phyloP scores from a whole-genome alignment of 2,113 vertebrate species.

The Gadus macrocephalus region DNA sequence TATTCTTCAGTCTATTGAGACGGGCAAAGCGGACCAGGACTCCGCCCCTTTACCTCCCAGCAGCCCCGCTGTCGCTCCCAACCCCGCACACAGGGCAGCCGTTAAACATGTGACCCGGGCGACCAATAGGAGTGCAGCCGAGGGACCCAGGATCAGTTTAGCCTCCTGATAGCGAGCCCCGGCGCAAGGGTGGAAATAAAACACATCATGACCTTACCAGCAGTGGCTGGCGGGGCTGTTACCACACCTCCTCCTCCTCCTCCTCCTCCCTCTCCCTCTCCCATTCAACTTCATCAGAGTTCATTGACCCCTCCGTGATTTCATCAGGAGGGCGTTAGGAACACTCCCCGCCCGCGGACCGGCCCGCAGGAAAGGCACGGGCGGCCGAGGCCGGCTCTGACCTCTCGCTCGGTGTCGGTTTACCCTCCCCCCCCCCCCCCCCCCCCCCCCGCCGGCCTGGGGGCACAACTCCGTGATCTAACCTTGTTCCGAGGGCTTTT shows the following conservation, averaged over 20 bases:
- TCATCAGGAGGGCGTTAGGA: constrained; percentile 37
- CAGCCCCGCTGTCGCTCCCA: constrained; percentile 18
- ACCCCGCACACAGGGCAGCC: background rate
- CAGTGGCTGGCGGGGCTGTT: constrained; percentile 26
- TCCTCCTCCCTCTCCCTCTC: background rate
- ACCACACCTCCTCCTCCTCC: background rate
- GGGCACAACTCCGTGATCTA: constrained; percentile 53
- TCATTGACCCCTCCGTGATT: constrained; percentile 60
- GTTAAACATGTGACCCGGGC: constrained; percentile 22
- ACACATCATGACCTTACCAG: constrained; percentile 29
- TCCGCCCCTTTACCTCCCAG: background rate
- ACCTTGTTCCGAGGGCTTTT: constrained; percentile 64
- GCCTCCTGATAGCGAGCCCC: constrained; percentile 27
- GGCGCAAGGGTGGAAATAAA: constrained; percentile 36
- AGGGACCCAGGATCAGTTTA: constrained; percentile 34
- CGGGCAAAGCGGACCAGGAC: background rate
- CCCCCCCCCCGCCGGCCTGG: constrained; percentile 34
- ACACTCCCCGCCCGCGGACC: constrained; percentile 36
- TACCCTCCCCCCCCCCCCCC: constrained; percentile 23
- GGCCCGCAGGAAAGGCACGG: constrained; percentile 56
- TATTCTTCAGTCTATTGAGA: constrained; percentile 8
- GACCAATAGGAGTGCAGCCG: constrained; percentile 22
- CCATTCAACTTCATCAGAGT: constrained; percentile 47
- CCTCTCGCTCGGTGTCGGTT: constrained; percentile 53
- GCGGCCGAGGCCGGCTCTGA: constrained; percentile 55